Evolutionary conservation across 1,140 invertebrate genomes (phyloP), one percentile per base, ranked within the genome.

Genomic region (Drosophila prosaltans): DNA sequence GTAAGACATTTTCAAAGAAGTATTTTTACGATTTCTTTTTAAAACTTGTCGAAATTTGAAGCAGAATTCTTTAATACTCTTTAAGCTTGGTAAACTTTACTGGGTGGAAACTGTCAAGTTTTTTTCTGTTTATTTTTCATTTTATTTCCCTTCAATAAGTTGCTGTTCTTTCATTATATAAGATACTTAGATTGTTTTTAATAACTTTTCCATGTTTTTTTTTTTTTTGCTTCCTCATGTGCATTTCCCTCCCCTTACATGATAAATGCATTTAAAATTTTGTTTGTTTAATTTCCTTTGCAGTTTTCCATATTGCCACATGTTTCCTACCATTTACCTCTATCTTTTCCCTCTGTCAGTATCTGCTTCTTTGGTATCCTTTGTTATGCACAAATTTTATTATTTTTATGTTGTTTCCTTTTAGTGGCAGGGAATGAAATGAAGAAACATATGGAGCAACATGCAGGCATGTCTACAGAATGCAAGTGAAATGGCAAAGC

Each of bases 381-480:
- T 61, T 71, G 45, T 57, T 71, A n/a, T 61, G 30, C 54, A 54
- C 39, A 45, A 77, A 26, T 39, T 61, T 43, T 26, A 40, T 62
- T 51, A 51, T 62, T 24, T 62, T 43, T 39, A 40, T 65, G 26
- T 39, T 32, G 43, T 9, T 62, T 58, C 61, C 69, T 41, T 26
- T 40, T 72, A 67, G 28, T 61, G 48, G 5, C 62, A 68, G 45
- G 45, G 45, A 51, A 32, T 28, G 65, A 65, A 72, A 74, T 68
- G 71, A 57, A 51, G 55, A 30, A 71, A 77, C 80, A 86, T 83
- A 86, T 86, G 80, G 83, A 68, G 65, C 73, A 83, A 88, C 83
- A 86, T 77, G 80, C 67, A 63, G 36, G 81, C 75, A 66, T 62
- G 79, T 58, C 62, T 78, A 76, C 67, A 69, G 74, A 55, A 43